Conservation (phyloP, 2,888 invertebrate species). For the Caenorhabditis doughertyi region DNA sequence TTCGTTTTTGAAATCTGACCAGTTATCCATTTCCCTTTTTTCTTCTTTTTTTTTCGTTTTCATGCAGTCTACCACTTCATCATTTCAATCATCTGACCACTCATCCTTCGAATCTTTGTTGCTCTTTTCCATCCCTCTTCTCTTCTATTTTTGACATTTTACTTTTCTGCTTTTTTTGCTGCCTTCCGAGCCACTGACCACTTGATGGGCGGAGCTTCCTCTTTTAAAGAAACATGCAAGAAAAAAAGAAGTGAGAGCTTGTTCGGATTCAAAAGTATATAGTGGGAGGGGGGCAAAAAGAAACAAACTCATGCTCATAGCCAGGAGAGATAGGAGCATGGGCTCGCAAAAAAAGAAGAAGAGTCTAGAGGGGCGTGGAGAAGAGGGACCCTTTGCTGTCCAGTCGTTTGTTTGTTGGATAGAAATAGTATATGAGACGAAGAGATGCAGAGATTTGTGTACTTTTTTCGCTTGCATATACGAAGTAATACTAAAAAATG, state of each 20-base stretch:
- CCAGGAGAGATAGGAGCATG: constrained; percentile 48
- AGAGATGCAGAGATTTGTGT: constrained; percentile 28
- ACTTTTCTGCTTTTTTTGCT: constrained; percentile 3
- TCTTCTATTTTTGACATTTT: constrained; percentile 14
- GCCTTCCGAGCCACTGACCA: constrained; percentile 34
- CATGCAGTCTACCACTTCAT: constrained; percentile 1
- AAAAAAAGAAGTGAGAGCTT: constrained; percentile 38
- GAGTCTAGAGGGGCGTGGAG: constrained; percentile 25
- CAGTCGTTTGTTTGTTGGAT: constrained; percentile 48
- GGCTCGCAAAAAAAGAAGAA: constrained; percentile 4
- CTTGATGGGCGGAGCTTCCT: constrained; percentile 37
- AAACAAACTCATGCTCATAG: constrained; percentile 56
- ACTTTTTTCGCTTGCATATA: constrained; percentile 41
- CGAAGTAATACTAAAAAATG: constrained; percentile 26
- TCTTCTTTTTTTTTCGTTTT: constrained; percentile 24
- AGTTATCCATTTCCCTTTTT: constrained; percentile 11
- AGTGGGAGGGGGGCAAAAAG: constrained; percentile 45
- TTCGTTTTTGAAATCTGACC: constrained; percentile 51
- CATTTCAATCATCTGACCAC: constrained; percentile 48
- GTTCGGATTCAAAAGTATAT: constrained; percentile 58
- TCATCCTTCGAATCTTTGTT: constrained; percentile 21
- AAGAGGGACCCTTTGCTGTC: constrained; percentile 38
- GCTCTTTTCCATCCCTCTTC: neutral
- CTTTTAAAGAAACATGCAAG: constrained; percentile 40
- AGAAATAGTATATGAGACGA: constrained; percentile 22